Percentiles rank a stretch among this genome's conserved stretches.
phyloP scores from a whole-genome alignment of 2,113 vertebrate species.

The Perca fluviatilis region DNA sequence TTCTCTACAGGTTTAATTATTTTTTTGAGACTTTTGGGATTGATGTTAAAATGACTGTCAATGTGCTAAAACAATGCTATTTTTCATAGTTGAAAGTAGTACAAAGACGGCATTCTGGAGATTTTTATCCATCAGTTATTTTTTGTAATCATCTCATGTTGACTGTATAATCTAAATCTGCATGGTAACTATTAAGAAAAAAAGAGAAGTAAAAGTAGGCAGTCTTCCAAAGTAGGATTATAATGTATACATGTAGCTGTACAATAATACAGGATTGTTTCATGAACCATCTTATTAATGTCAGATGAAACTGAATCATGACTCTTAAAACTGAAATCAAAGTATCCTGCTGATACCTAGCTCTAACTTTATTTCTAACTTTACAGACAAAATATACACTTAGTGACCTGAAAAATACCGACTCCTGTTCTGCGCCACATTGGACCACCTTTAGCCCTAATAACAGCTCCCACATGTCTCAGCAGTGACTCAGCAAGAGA shows the following conservation, averaged over 20 bases:
- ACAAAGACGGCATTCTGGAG: not conserved
- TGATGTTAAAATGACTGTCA: not conserved
- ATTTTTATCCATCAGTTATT: not conserved
- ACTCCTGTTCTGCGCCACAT: not conserved
- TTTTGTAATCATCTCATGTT: not conserved
- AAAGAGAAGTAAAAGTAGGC: too few relatives aligned
- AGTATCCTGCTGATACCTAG: not conserved
- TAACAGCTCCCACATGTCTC: slow-evolving; percentile 10
- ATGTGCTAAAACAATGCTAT: not conserved
- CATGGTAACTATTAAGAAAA: too few relatives aligned
- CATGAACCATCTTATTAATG: not conserved
- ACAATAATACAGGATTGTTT: not conserved
- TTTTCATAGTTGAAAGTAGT: not conserved
- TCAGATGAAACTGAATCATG: not conserved
- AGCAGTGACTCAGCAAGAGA: slow-evolving; percentile 10
- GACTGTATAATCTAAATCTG: not conserved
- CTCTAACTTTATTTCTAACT: not conserved
- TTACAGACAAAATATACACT: not conserved
- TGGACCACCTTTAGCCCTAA: not conserved
- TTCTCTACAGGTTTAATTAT: not conserved
- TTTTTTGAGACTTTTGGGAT: slow-evolving; percentile 4
- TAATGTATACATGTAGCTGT: not conserved
- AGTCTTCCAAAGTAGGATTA: too few relatives aligned
- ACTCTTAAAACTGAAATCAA: not conserved
- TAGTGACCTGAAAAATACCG: not conserved